phyloP scores from a whole-genome alignment of 2,797 vertebrate genomes.

The Platalea minor region DNA sequence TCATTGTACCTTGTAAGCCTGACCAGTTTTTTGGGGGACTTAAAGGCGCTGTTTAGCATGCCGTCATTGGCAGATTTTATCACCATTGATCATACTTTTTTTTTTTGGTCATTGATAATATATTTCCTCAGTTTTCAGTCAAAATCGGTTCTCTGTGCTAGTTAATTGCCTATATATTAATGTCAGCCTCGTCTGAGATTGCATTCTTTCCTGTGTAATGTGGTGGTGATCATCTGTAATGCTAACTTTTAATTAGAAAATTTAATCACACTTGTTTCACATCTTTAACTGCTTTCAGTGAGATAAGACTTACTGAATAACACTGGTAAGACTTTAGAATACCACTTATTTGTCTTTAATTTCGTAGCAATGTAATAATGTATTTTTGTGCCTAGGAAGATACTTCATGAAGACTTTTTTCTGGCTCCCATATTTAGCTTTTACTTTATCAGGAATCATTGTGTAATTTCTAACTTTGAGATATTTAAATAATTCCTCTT shows the following conservation, averaged over 20 bases:
- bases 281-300: neutral
- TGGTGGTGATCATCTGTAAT: neutral
- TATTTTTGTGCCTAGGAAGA: neutral
- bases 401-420: neutral
- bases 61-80: neutral
- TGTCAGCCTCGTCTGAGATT: neutral
- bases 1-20: neutral
- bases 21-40: accelerated
- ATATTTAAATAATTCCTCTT: neutral
- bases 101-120: neutral
- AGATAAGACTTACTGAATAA: neutral
- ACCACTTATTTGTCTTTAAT: neutral
- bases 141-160: neutral
- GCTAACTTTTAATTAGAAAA: neutral
- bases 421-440: neutral
- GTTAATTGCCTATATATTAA: neutral
- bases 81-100: neutral
- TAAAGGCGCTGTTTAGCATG: neutral
- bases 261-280: neutral
- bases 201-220: neutral
- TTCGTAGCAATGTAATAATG: neutral
- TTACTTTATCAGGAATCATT: neutral
- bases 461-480: neutral
- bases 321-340: neutral
- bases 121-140: neutral